Percentiles rank a stretch among this genome's conserved stretches.
phyloP scores from a whole-genome alignment of 2,113 vertebrate genomes.

The Cryptomyrus ogoouensis region DNA sequence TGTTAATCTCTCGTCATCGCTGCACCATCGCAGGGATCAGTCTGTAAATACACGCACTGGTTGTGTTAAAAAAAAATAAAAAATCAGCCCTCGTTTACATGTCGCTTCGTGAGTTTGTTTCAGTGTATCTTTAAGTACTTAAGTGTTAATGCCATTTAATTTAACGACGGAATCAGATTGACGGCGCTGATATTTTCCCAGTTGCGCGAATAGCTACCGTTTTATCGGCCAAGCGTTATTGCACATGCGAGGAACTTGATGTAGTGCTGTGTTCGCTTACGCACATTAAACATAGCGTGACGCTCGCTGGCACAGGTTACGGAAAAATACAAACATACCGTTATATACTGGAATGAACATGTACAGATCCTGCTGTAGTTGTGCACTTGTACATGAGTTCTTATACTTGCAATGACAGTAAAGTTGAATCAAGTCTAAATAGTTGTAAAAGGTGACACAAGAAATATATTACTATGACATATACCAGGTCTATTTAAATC shows the following conservation, averaged over 20 bases:
- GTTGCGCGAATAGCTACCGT: conserved; percentile 15
- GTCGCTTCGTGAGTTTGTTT: background rate
- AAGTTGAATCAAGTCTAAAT: background rate
- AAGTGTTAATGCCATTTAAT: background rate
- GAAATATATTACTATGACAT: background rate
- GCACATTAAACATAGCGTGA: background rate
- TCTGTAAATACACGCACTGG: conserved; percentile 20
- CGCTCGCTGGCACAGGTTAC: background rate
- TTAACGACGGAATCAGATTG: background rate
- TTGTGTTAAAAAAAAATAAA: background rate
- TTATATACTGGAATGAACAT: background rate
- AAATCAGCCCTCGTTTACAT: conserved; percentile 14
- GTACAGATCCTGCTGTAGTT: too few species aligned
- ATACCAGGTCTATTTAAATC: background rate
- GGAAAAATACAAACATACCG: background rate
- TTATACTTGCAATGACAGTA: background rate
- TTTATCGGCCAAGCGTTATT: background rate
- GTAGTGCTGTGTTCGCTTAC: background rate
- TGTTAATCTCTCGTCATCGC: conserved; percentile 47
- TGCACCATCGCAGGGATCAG: conserved; percentile 34
- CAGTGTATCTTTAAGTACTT: background rate
- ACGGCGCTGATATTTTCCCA: conserved; percentile 20
- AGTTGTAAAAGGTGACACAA: background rate
- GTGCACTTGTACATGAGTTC: background rate
- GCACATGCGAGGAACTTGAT: background rate